Percentiles rank a stretch among this genome's conserved stretches.
Conservation (phyloP, 2,888 invertebrate genomes). For the Busseola fusca region DNA sequence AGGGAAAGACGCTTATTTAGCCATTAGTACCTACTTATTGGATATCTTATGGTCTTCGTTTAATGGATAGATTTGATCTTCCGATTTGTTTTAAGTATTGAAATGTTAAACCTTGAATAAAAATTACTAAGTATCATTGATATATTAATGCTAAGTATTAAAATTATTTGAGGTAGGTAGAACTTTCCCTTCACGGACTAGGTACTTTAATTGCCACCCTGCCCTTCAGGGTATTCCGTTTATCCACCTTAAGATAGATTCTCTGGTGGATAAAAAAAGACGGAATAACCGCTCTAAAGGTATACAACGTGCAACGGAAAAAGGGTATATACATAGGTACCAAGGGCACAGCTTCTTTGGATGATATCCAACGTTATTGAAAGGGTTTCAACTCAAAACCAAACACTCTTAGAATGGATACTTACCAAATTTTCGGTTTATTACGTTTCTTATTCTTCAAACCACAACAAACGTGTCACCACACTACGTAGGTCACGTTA, state of each 20-base stretch:
- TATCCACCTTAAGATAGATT: neutral
- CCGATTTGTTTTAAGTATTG: too few relatives aligned
- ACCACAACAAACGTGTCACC: too few relatives aligned
- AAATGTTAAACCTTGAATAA: neutral
- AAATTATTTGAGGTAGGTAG: neutral
- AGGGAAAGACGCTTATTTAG: neutral
- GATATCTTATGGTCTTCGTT: neutral
- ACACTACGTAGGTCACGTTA: too few relatives aligned
- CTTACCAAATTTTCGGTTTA: too few relatives aligned
- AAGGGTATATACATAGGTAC: neutral
- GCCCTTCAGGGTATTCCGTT: neutral
- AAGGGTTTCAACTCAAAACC: too few relatives aligned
- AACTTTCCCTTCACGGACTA: neutral
- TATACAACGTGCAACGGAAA: neutral
- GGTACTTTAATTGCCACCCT: neutral
- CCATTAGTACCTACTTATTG: neutral
- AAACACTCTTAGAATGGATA: too few relatives aligned
- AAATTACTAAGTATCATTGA: neutral
- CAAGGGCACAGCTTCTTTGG: too few relatives aligned
- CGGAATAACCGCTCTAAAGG: neutral
- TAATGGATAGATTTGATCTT: neutral
- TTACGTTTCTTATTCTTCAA: too few relatives aligned
- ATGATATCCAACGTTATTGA: too few relatives aligned
- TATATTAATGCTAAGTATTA: neutral
- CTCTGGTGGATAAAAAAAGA: neutral